phyloP scores from a whole-genome alignment of 2,888 invertebrate species.

The Kryphioiulus occultus region DNA sequence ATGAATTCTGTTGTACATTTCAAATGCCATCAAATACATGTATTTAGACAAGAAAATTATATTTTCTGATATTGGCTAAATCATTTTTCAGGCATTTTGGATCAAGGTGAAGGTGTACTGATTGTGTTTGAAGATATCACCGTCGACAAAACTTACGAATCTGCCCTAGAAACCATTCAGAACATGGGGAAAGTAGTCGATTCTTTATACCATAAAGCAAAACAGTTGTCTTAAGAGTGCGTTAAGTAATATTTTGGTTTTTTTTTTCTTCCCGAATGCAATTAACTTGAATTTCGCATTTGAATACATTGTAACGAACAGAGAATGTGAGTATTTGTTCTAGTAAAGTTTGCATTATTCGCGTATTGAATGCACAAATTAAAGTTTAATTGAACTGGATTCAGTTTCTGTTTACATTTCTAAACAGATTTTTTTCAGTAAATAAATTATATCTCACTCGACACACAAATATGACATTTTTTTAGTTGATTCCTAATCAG shows the following conservation, averaged over 20 bases:
- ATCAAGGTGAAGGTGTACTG: constrained; percentile 97
- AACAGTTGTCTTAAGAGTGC: constrained; percentile 84
- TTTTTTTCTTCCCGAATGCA: constrained; percentile 22
- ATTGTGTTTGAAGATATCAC: constrained; percentile 96
- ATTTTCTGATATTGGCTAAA: not conserved
- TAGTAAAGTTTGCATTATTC: constrained; percentile 12
- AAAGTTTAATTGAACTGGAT: constrained; percentile 22
- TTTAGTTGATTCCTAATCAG: not conserved
- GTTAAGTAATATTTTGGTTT: not conserved
- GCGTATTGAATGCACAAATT: constrained; percentile 36
- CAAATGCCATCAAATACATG: too few relatives aligned
- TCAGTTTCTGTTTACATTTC: not conserved
- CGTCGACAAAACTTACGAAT: constrained; percentile 96
- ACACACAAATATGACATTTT: not conserved
- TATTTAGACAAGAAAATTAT: not conserved
- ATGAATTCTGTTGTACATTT: too few relatives aligned
- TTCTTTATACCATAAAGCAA: constrained; percentile 98
- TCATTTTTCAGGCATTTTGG: constrained; percentile 82
- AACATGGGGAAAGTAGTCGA: constrained; percentile 99
- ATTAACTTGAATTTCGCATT: constrained; percentile 26
- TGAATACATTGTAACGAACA: not conserved
- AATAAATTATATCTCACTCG: not conserved
- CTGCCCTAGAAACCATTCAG: constrained; percentile 95
- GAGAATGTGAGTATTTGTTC: not conserved
- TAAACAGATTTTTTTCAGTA: not conserved